Evolutionary conservation across 2,888 invertebrate genomes (phyloP).

Genomic region (Drosophila parthenogenetica): DNA sequence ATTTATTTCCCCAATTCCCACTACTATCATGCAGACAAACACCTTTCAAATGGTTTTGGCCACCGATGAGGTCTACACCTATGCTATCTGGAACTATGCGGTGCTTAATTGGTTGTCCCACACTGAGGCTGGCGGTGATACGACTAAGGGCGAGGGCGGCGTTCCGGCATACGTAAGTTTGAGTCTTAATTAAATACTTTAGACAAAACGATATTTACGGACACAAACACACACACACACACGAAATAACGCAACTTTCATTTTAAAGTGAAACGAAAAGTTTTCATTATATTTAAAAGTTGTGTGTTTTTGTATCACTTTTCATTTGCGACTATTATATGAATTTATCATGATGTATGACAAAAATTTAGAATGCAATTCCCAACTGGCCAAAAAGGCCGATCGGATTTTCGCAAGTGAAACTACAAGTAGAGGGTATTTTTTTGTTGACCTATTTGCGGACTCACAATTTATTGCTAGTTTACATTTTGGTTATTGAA

Average conservation of each 20-base stretch:
- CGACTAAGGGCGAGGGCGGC: slow-evolving; percentile 94
- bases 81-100: slow-evolving; percentile 97
- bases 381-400: not conserved
- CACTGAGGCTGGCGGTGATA: slow-evolving; percentile 96
- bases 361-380: slow-evolving; percentile 5
- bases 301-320: not conserved
- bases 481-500: slow-evolving; percentile 7
- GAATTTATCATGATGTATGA: slow-evolving; percentile 1
- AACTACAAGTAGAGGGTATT: not conserved
- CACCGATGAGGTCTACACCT: slow-evolving; percentile 97
- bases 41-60: slow-evolving; percentile 97
- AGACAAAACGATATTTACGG: slow-evolving; percentile 38
- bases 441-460: not conserved
- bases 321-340: slow-evolving; percentile 12
- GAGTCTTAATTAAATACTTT: slow-evolving; percentile 59
- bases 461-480: not conserved
- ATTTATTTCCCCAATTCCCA: slow-evolving; percentile 1
- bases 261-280: slow-evolving; percentile 40
- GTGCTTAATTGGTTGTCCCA: slow-evolving; percentile 96
- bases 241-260: slow-evolving; percentile 37
- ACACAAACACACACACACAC: not conserved
- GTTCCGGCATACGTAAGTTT: slow-evolving; percentile 92
- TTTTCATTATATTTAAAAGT: slow-evolving; percentile 34
- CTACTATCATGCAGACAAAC: slow-evolving; percentile 89
- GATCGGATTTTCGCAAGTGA: not conserved